phyloP scores from a whole-genome alignment of 2,888 invertebrate genomes.

The Esperia sulphurella region DNA sequence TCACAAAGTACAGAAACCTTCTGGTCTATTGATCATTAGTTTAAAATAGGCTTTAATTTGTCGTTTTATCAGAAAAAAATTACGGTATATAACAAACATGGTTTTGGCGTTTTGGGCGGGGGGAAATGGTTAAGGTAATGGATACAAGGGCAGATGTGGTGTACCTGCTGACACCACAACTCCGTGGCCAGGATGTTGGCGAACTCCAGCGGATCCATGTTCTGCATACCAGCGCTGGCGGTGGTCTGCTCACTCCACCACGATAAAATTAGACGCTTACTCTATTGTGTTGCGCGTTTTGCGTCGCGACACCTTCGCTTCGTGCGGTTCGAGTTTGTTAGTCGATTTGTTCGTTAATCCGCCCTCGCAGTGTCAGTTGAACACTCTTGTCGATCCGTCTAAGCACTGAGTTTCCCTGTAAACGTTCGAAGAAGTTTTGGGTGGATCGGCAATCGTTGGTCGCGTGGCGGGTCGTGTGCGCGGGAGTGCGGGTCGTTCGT shows the following conservation, averaged over 20 bases:
- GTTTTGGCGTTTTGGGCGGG: no score
- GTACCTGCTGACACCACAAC: constrained; percentile 91
- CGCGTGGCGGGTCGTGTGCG: constrained; percentile 56
- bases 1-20: no score
- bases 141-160: neutral
- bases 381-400: constrained; percentile 50
- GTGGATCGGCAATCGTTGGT: constrained; percentile 53
- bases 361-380: constrained; percentile 61
- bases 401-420: constrained; percentile 20
- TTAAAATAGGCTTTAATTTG: no score
- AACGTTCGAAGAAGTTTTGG: constrained; percentile 29
- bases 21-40: no score
- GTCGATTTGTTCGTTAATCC: constrained; percentile 77
- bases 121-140: no score
- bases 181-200: constrained; percentile 91
- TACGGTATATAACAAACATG: no score
- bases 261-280: constrained; percentile 78
- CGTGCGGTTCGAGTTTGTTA: constrained; percentile 74
- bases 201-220: constrained; percentile 91
- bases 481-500: constrained; percentile 79
- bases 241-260: constrained; percentile 48
- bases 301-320: constrained; percentile 77
- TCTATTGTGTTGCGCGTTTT: constrained; percentile 79
- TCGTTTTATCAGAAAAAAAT: no score
- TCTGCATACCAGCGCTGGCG: constrained; percentile 59